Evolutionary conservation across 2,113 vertebrate genomes (phyloP).

Genomic region (Hypocryptadius cinnamomeus): DNA sequence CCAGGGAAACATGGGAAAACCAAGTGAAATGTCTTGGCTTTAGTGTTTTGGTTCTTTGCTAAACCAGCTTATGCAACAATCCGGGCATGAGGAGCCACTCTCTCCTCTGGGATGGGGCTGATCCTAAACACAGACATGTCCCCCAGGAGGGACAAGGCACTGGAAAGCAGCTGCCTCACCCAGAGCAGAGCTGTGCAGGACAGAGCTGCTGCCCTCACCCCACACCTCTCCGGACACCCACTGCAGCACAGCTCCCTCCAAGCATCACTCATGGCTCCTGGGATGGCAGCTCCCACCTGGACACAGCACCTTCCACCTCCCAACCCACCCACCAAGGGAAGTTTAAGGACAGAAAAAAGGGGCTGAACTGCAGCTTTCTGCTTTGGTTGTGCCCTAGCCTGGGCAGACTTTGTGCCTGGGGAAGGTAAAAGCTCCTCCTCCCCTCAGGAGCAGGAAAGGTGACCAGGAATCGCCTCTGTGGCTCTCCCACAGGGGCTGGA

Average conservation of each 20-base stretch:
- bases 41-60: background rate
- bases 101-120: background rate
- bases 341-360: background rate
- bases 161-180: background rate
- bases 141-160: conserved; percentile 47
- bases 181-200: background rate
- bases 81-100: background rate
- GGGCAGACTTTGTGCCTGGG: background rate
- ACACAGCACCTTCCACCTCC: background rate
- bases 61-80: background rate
- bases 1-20: background rate
- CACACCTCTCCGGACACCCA: background rate
- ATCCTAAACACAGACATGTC: background rate
- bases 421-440: background rate
- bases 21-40: background rate
- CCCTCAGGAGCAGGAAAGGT: background rate
- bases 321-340: background rate
- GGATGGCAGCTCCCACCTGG: background rate
- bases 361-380: background rate
- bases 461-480: background rate
- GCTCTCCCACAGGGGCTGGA: background rate
- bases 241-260: background rate
- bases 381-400: background rate
- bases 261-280: background rate
- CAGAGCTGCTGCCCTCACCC: background rate